Evolutionary conservation across 2,888 invertebrate species (phyloP), one percentile per base, ranked within the genome.

Genomic region (Mythimna pallens): DNA sequence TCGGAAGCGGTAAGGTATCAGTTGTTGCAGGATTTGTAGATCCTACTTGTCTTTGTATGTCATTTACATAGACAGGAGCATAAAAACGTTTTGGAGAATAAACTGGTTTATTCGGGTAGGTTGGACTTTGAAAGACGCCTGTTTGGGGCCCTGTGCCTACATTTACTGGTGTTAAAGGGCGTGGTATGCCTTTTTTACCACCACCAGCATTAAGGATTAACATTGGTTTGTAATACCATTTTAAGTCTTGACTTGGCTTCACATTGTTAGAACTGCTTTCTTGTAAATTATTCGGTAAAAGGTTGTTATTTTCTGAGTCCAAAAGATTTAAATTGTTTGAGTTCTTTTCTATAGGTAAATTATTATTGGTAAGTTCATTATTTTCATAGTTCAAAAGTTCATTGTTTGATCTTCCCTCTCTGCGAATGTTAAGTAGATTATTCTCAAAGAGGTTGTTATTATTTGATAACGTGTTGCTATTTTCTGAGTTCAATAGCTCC

Each of bases 251-350:
- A 9, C 30, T 12, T 30, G 9, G 3, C 17, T 66, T 3, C 6
- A 66, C 43, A 61, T 68, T 52, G 6, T 52, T 61, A 43, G 66
- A 4, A 22, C n/a, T 63, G 20, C 14, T n/a, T 36, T 36, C 17
- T n/a, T 36, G 9, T 25, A 63, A 52, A 40, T 54, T 30, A 40
- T 68, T 47, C 47, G 14, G 22, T 55, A 20, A 22, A 3, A 47
- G 20, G 22, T 70, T 55, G 34, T 70, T 34, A 14, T 22, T 54
- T 20, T 14, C 14, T n/a, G 34, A 36, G 34, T 43, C 9, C 9
- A 20, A 7, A 40, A 12, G 2, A 9, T 70, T 47, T 54, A 54
- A 54, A 43, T 55, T 25, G 3, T 68, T 36, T 57, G 34, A 34
- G n/a, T 36, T 50, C 20, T 25, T 12, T n/a, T 58, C n/a, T 12